Percentiles rank a stretch among this genome's conserved stretches.
These are phyloP conservation scores for Agrochola macilenta DNA, from an alignment of 2,888 invertebrate species.

Conservation along the genomic window DNA sequence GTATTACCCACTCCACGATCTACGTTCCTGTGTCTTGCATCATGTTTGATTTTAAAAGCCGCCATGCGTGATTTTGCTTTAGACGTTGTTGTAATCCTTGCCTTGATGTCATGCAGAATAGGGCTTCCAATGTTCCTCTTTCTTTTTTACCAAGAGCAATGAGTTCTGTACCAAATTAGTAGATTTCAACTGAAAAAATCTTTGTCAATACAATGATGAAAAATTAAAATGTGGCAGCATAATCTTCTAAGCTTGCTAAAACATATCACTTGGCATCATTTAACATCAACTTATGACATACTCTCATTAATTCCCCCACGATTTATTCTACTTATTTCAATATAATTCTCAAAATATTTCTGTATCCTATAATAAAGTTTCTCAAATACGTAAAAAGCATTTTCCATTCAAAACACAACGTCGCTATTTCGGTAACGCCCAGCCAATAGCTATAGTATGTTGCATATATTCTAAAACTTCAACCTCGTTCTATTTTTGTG, in stretches of 20 bases:
- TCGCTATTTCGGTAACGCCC: conserved; percentile 80
- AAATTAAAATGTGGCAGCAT: conserved; percentile 11
- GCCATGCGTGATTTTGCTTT: not conserved
- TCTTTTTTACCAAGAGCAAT: not conserved
- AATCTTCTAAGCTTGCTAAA: conserved; percentile 20
- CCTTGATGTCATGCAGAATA: not conserved
- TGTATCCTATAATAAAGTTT: conserved; percentile 43
- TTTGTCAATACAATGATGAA: not conserved
- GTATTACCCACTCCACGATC: not conserved
- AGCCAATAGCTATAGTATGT: conserved; percentile 78
- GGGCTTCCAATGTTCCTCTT: not conserved
- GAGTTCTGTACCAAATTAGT: not conserved
- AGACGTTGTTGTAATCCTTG: not conserved
- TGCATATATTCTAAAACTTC: conserved; percentile 71
- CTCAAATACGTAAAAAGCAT: conserved; percentile 66
- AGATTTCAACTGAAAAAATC: not conserved
- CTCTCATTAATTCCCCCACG: conserved; percentile 8
- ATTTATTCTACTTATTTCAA: conserved; percentile 9
- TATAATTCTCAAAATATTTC: conserved; percentile 28
- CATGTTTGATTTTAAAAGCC: not conserved
- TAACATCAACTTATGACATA: conserved; percentile 12
- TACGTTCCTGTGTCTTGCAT: no score
- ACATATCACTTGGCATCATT: conserved; percentile 9
- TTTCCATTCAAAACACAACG: conserved; percentile 70
- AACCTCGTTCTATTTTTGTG: conserved; percentile 81